Percentiles rank a stretch among this genome's conserved stretches.
phyloP scores from a whole-genome alignment of 1,140 invertebrate species.

The Hetaerina americana region DNA sequence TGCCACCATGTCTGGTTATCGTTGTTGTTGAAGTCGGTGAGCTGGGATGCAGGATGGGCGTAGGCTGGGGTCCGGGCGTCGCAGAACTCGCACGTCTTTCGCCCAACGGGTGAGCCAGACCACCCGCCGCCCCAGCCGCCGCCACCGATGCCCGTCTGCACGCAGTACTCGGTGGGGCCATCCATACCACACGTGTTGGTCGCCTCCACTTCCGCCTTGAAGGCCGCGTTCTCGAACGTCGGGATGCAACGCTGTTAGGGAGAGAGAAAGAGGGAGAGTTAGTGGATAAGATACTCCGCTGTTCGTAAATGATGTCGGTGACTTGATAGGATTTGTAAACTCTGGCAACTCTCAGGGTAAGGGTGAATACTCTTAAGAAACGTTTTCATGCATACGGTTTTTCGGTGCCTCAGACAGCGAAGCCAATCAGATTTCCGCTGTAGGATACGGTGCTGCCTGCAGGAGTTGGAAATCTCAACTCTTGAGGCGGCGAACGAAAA shows the following conservation, averaged over 20 bases:
- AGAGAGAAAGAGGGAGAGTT: no score
- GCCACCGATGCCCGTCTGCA: slow-evolving; percentile 62
- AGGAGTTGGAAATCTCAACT: no score
- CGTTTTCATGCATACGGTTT: no score
- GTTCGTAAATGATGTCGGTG: no score
- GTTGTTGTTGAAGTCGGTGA: slow-evolving; percentile 83
- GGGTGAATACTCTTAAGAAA: no score
- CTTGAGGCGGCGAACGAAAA: no score
- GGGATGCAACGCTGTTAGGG: slow-evolving; percentile 78
- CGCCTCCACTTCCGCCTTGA: slow-evolving; percentile 69
- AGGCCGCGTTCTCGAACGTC: slow-evolving; percentile 93
- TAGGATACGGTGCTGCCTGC: no score
- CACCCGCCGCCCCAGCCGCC: slow-evolving; percentile 29
- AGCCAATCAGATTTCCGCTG: no score
- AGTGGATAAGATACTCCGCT: no score
- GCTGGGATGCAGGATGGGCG: slow-evolving; percentile 60
- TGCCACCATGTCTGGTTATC: slow-evolving; percentile 97
- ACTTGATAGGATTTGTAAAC: no score
- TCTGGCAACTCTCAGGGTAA: no score
- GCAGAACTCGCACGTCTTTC: slow-evolving; percentile 49
- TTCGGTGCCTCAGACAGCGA: no score
- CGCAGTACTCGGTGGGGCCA: slow-evolving; percentile 67
- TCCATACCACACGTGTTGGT: slow-evolving; percentile 90
- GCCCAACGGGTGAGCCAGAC: slow-evolving; percentile 28
- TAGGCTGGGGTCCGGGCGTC: slow-evolving; percentile 29